Base-by-base conservation (phyloP, 2,113 vertebrate species). In the Donacobius atricapilla region DNA sequence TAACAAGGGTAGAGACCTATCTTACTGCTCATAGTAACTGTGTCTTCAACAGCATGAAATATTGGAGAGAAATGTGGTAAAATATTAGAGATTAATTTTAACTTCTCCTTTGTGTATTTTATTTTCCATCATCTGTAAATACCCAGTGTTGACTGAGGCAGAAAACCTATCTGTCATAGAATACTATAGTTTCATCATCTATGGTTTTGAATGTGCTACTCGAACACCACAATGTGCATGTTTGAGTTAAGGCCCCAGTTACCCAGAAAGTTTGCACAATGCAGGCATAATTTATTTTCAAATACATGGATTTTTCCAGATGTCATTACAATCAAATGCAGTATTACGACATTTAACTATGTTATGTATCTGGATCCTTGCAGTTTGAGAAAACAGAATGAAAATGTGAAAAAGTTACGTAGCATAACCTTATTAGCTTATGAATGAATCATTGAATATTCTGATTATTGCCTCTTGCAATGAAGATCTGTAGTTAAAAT, bases 41-140 rank as follows among this genome's bases (percentile, higher is more conserved):
- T 95, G 51, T 83, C 89, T 97, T 97, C 84, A 94, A 60, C n/a
- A 93, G 27, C 54, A 58, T 91, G 87, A 94, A 96, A 95, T 82
- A 56, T 82, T 90, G 63, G 60, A 84, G 81, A 78, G 24, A 96
- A 97, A 93, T 93, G 53, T 76, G 94, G 33, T 76, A 54, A 88
- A 97, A 90, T 71, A 94, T 96, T 95, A 91, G 44, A 66, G 20
- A 76, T 13, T 0, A 70, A 87, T 83, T 97, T 97, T 68, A 96
- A 86, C 21, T 91, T 94, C 60, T 85, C 6, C 35, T 30, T 76
- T 83, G 65, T 76, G 37, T 80, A 61, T 54, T 92, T 88, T 91
- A 30, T 91, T 93, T 91, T 47, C 54, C 40, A 79, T 96, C 83
- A 80, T 76, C 48, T 86, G 35, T 68, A 66, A 87, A 95, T 85